These are phyloP conservation scores for Magallana gigas DNA, from an alignment of 1,140 invertebrate genomes.

Conservation along the genomic window DNA sequence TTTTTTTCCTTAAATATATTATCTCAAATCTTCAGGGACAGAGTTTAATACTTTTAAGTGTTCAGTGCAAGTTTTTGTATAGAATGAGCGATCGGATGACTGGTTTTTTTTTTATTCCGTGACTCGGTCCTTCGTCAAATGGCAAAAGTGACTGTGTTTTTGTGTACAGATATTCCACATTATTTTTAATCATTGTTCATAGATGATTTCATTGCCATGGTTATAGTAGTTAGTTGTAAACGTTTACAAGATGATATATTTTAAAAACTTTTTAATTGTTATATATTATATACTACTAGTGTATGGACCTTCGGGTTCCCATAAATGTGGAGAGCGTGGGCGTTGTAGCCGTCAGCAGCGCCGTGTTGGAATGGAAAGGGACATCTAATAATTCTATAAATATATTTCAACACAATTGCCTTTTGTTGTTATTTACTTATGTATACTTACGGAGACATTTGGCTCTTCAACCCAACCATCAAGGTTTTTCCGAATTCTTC, in stretches of 20 bases:
- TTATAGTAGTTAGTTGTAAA: conserved; percentile 32
- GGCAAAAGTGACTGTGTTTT: background rate
- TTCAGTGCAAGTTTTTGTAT: conserved; percentile 7
- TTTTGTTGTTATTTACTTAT: background rate
- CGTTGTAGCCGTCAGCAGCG: background rate
- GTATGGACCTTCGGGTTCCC: background rate
- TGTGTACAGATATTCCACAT: conserved; percentile 26
- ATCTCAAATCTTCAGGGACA: conserved; percentile 34
- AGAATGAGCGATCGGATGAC: background rate
- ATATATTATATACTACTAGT: conserved; percentile 33
- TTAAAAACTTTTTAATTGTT: background rate
- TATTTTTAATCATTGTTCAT: conserved; percentile 36
- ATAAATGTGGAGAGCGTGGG: background rate
- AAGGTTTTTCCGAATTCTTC: too few species aligned
- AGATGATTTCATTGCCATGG: conserved; percentile 20
- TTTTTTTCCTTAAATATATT: conserved; percentile 23
- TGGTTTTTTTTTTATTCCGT: conserved; percentile 11
- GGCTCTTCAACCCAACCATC: background rate
- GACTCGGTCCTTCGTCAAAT: conserved; percentile 9
- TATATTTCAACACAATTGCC: conserved; percentile 21
- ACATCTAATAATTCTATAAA: conserved; percentile 31
- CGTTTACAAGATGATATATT: conserved; percentile 31
- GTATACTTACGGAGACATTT: background rate
- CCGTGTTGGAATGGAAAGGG: background rate
- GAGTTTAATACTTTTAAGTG: conserved; percentile 19